A percentile compares a stretch with the other conserved stretches of the same genome.
phyloP scores from a whole-genome alignment of 53 echinoderm and acorn worm species.

The Henricia sp. region DNA sequence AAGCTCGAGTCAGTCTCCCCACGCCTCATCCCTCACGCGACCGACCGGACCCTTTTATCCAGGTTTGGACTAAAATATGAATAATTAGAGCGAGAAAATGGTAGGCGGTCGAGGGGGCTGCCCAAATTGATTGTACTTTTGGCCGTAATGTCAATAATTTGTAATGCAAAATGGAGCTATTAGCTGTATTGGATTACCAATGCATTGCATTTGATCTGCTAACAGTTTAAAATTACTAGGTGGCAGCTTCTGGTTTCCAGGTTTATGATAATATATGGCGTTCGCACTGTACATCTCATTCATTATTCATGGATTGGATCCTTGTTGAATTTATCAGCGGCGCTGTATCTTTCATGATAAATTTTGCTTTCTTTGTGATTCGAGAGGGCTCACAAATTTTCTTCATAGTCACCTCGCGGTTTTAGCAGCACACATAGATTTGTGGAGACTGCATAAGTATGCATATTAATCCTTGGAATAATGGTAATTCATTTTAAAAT shows the following conservation, averaged over 20 bases:
- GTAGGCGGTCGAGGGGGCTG: conserved; percentile 6
- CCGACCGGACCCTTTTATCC: conserved; percentile 20
- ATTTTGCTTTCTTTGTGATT: background rate
- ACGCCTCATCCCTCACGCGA: background rate
- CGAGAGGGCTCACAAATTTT: background rate
- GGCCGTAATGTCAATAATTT: conserved; percentile 38
- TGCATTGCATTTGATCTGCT: conserved; percentile 31
- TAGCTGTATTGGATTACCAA: conserved; percentile 24
- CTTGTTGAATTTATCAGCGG: conserved; percentile 14
- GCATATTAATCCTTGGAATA: conserved; percentile 30
- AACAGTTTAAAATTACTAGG: conserved; percentile 47
- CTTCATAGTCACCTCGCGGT: background rate
- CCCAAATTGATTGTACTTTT: conserved; percentile 41
- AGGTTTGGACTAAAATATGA: background rate
- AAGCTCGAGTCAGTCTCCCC: background rate
- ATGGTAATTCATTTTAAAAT: conserved; percentile 42
- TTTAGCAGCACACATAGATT: conserved; percentile 5
- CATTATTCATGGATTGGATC: conserved; percentile 12
- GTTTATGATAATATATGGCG: background rate
- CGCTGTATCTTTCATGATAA: background rate
- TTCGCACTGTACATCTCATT: conserved; percentile 24
- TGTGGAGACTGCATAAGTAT: conserved; percentile 4
- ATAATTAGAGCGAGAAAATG: conserved; percentile 1
- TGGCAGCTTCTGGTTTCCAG: conserved; percentile 36
- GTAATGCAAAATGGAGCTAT: conserved; percentile 50